A percentile compares a stretch with the other conserved stretches of the same genome.
These are phyloP conservation scores for Plagiodera versicolora DNA, from an alignment of 2,888 invertebrate genomes.

Conservation along the genomic window DNA sequence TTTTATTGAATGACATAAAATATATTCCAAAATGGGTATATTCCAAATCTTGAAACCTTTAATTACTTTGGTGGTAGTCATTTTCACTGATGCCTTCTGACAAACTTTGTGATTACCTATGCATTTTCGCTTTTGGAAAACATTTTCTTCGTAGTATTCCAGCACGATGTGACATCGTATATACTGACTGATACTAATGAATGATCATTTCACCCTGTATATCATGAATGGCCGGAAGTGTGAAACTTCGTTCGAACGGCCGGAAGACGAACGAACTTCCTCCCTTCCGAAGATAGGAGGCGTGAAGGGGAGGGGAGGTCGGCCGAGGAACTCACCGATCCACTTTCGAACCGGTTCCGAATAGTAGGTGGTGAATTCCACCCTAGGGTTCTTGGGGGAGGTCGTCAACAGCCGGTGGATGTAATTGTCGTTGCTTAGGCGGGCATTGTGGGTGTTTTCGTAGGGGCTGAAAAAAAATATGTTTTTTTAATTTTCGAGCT, in stretches of 20 bases:
- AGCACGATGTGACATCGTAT: too few relatives aligned
- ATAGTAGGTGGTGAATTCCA: slow-evolving; percentile 60
- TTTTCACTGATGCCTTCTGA: too few relatives aligned
- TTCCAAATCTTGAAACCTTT: too few relatives aligned
- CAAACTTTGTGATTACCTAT: too few relatives aligned
- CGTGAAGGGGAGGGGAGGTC: background rate
- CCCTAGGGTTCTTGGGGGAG: slow-evolving; percentile 45
- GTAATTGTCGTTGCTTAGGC: slow-evolving; percentile 72
- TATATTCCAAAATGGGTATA: too few relatives aligned
- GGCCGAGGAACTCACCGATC: slow-evolving; percentile 60
- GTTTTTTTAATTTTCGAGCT: background rate
- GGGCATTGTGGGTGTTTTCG: slow-evolving; percentile 57
- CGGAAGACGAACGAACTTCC: background rate
- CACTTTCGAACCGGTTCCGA: slow-evolving; percentile 69
- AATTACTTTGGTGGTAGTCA: too few relatives aligned
- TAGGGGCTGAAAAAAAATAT: slow-evolving; percentile 38
- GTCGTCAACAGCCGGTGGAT: slow-evolving; percentile 69
- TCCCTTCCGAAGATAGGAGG: background rate
- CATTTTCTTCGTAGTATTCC: too few relatives aligned
- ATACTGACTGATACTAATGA: too few relatives aligned
- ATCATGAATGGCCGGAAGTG: background rate
- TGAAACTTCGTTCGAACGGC: background rate
- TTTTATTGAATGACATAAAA: too few relatives aligned
- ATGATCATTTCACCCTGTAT: background rate
- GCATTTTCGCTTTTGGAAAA: too few relatives aligned